Evolutionary conservation across 2,888 invertebrate genomes (phyloP).

Genomic region (Hemistola chrysoprasaria): DNA sequence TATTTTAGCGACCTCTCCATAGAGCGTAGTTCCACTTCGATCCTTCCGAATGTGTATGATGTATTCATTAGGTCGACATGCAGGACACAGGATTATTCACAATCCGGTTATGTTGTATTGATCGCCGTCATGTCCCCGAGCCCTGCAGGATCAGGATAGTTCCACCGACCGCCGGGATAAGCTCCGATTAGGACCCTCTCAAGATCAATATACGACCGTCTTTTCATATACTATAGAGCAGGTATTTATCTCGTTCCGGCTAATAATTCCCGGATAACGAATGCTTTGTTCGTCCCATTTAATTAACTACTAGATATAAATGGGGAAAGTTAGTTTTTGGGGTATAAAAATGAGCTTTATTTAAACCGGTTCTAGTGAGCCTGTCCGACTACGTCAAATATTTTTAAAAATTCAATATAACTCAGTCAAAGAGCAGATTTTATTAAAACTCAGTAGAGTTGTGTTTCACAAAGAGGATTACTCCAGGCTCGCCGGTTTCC

Average conservation of each 20-base stretch:
- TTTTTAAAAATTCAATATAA: no score
- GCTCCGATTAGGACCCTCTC: neutral
- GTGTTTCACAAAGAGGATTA: slow-evolving; percentile 13
- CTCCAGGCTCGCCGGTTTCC: slow-evolving; percentile 1
- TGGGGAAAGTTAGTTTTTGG: no score
- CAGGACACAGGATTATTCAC: slow-evolving; percentile 27
- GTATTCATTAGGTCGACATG: slow-evolving; percentile 36
- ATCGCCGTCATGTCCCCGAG: slow-evolving; percentile 21
- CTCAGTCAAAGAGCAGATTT: neutral
- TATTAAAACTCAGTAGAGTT: slow-evolving; percentile 8
- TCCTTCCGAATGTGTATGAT: slow-evolving; percentile 20
- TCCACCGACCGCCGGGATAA: neutral
- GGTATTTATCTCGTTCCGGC: no score
- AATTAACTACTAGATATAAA: no score
- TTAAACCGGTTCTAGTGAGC: no score
- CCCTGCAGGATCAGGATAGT: no score
- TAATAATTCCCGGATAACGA: no score
- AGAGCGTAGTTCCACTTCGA: slow-evolving; percentile 8
- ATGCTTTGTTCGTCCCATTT: no score
- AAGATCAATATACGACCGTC: no score
- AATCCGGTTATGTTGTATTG: slow-evolving; percentile 37
- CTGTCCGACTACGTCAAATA: no score
- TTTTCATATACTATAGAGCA: no score
- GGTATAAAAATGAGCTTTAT: no score
- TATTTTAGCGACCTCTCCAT: neutral